phyloP scores from a whole-genome alignment of 2,113 vertebrate genomes.

The rat (Rattus norvegicus) region GRCr8 NC_086019.1:225514501-225515000 shows the following conservation, averaged over 20 bases:
- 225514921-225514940: not conserved
- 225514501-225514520: not conserved
- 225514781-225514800: not conserved
- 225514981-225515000: constrained; percentile 22
- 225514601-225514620: not conserved
- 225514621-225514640: not conserved
- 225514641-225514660: too few species aligned
- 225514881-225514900: not conserved
- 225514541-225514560: not conserved
- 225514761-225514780: not conserved
- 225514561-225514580: not conserved
- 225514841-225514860: not conserved
- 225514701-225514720: not conserved
- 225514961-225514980: not conserved
- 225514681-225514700: not conserved
- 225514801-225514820: not conserved
- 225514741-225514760: not conserved
- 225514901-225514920: not conserved
- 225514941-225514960: not conserved
- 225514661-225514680: not conserved
- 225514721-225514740: not conserved
- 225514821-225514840: not conserved
- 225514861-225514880: not conserved
- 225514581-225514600: not conserved
- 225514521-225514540: not conserved